Base-by-base conservation (phyloP, 1,140 invertebrate species). In the Psix sp. region DNA sequence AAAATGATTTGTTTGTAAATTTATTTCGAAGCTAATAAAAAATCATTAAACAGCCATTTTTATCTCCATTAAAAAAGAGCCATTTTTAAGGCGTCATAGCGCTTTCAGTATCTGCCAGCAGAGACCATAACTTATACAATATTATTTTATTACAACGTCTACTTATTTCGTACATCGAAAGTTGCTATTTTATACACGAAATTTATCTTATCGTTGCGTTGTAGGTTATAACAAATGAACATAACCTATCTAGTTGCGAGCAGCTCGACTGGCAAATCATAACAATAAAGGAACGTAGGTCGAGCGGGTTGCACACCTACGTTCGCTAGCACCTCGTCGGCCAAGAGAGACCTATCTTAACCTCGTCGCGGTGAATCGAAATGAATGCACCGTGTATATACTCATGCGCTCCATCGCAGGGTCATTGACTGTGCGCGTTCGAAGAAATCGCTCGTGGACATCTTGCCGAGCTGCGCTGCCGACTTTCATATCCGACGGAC, bases 361-460 rank as follows among this genome's bases (percentile, higher is more conserved):
- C 56, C 40, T 43, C 57, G 57, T 49, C 57, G 67, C 45, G 39
- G 70, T 26, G 52, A 60, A 63, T 68, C 71, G 52, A 74, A 74
- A 74, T 74, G 62, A 74, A 68, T 74, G 71, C 71, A 74, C 43
- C 62, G 54, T 26, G 45, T 67, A 63, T 67, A 74, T 36, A 62
- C 17, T 26, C 39, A 16, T 39, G 49, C 51, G 48, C 57, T 71
- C 26, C 18, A n/a, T 9, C 49, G 36, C 36, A 46, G 49, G 71
- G 71, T 67, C 71, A 60, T 74, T 74, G 71, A 74, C 71, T 74
- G 71, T 67, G 45, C 43, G 56, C 51, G 6, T 74, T 62, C 66
- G 56, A 70, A 48, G 70, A 74, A 74, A 74, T 74, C 62, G 42
- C 48, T 65, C 70, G 60, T 70, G 56, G 49, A 70, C 56, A 70